These are phyloP conservation scores for Aegotheles bennettii DNA, from an alignment of 2,113 vertebrate species.

Conservation along the genomic window DNA sequence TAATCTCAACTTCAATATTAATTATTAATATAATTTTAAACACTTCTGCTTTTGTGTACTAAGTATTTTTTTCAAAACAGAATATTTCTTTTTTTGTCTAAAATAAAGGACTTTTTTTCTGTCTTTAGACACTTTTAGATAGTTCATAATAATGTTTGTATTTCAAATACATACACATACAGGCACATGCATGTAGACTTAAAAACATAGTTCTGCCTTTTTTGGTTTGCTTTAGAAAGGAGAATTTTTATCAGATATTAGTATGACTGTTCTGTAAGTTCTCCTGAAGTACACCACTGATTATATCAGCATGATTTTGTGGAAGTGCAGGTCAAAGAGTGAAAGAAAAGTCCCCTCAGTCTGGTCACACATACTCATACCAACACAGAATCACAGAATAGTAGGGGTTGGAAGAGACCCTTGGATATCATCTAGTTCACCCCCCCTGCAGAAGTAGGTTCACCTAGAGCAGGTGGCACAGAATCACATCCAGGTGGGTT, in stretches of 20 bases:
- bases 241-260: background rate
- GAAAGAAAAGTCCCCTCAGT: background rate
- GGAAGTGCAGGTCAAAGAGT: background rate
- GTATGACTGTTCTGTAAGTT: background rate
- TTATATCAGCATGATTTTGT: background rate
- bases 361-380: background rate
- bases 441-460: too few species aligned
- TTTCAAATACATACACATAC: background rate
- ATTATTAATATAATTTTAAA: background rate
- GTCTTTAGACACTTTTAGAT: background rate
- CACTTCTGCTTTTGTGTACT: background rate
- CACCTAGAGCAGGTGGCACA: too few species aligned
- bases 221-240: background rate
- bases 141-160: background rate
- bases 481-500: too few species aligned
- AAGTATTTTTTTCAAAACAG: background rate
- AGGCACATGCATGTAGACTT: rapidly evolving
- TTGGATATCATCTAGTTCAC: too few species aligned
- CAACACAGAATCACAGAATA: too few species aligned
- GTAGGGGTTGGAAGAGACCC: too few species aligned
- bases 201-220: background rate
- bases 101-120: background rate
- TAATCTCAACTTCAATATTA: background rate
- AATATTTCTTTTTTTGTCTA: background rate
- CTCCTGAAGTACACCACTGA: background rate